Base-by-base conservation (phyloP, 2,797 vertebrate species). In the Melopsittacus undulatus region DNA sequence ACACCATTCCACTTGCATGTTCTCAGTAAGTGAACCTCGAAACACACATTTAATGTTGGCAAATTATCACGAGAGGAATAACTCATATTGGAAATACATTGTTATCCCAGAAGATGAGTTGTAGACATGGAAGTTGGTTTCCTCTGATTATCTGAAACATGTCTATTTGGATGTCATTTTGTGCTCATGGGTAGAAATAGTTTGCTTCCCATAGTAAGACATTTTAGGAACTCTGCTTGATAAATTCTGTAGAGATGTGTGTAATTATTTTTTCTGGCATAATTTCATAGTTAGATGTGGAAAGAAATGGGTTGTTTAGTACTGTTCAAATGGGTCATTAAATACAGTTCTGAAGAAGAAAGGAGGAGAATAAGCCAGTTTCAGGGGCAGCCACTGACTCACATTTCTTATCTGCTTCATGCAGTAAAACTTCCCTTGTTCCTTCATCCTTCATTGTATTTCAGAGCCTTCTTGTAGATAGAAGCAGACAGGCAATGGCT, bases 211-310 rank as follows among this genome's bases (percentile, higher is more conserved):
- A 9, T 14, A 83, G 56, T 63, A 87, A 87, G 69, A 73, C 34
- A 13, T 45, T 86, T 80, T 9, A 46, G 86, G 87, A 87, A 68
- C n/a, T 46, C 49, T 78, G 38, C 46, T 74, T 83, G 76, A 83
- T 72, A 73, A 94, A 70, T 73, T 69, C 74, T 86, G 30, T 86
- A 36, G 17, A 79, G 72, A 59, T 38, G 30, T 43, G 46, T 73
- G 63, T 38, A 81, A 62, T 94, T 88, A 73, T 91, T 93, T 92
- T 82, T 59, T 73, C 68, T 90, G 81, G 56, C 38, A 57, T 94
- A 76, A 92, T 89, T 90, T 93, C 48, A 24, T 73, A 67, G 68
- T 66, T 76, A 59, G 45, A 63, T 62, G n/a, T 78, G 77, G 42
- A 76, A 77, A 72, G 36, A 72, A 89, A 57, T 59, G 9, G 38